These are phyloP conservation scores for Thumatha senex DNA, from an alignment of 2,888 invertebrate species.

Conservation along the genomic window DNA sequence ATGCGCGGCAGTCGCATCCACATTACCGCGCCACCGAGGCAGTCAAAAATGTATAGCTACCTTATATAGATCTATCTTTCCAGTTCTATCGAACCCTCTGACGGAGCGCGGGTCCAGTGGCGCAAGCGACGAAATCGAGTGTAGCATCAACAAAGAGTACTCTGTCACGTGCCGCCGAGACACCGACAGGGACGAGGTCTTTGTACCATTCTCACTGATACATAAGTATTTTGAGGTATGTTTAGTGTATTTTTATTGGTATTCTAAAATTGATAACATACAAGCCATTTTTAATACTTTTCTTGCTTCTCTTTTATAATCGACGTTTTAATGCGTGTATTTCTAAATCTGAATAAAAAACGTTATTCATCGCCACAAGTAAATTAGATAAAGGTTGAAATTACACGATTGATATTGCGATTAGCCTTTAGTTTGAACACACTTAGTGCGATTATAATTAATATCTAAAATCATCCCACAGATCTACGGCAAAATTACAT, in stretches of 20 bases:
- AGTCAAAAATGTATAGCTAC: too few species aligned
- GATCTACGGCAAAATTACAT: constrained; percentile 93
- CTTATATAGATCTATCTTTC: not conserved
- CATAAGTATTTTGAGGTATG: constrained; percentile 96
- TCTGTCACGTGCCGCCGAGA: constrained; percentile 90
- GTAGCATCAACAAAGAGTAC: constrained; percentile 94
- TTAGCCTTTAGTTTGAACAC: too few species aligned
- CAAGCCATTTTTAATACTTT: too few species aligned
- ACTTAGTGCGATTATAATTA: too few species aligned
- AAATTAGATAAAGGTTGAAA: too few species aligned
- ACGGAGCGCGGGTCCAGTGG: constrained; percentile 43
- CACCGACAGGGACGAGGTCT: constrained; percentile 90
- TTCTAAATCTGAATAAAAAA: too few species aligned
- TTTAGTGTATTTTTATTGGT: not conserved
- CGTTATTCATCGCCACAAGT: too few species aligned
- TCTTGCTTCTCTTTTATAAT: too few species aligned
- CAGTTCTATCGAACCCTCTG: constrained; percentile 55
- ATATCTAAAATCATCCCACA: constrained; percentile 43
- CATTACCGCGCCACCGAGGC: too few species aligned
- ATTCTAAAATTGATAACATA: not conserved
- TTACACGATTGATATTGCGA: too few species aligned
- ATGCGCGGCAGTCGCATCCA: too few species aligned
- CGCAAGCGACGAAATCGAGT: constrained; percentile 88
- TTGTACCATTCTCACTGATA: constrained; percentile 95
- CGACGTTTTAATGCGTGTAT: too few species aligned